Percentiles rank a stretch among this genome's conserved stretches.
phyloP scores from a whole-genome alignment of 2,888 invertebrate genomes.

The Ecdyonurus torrentis region DNA sequence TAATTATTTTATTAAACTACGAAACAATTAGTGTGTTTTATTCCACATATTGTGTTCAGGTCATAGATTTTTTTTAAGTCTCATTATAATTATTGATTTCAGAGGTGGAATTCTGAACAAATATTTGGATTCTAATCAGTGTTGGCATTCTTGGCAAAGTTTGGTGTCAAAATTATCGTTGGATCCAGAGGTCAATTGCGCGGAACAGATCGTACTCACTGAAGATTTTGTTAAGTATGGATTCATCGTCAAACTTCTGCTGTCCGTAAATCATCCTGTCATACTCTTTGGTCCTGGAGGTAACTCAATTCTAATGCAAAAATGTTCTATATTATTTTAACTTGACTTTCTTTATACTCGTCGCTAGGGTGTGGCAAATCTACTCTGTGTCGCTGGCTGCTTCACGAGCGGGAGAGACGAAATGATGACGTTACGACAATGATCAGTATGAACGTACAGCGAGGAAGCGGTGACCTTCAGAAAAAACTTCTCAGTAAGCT shows the following conservation, averaged over 20 bases:
- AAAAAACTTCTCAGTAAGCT: slow-evolving; percentile 74
- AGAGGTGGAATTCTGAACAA: not conserved
- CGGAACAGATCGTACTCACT: slow-evolving; percentile 80
- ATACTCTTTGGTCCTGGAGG: slow-evolving; percentile 82
- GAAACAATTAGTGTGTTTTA: not conserved
- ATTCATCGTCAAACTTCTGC: slow-evolving; percentile 56
- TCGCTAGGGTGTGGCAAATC: slow-evolving; percentile 82
- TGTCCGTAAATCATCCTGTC: slow-evolving; percentile 56
- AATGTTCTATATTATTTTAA: not conserved
- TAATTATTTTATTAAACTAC: not conserved
- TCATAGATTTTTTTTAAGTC: not conserved
- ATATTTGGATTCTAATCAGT: not conserved
- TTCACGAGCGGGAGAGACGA: slow-evolving; percentile 41
- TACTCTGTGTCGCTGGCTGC: slow-evolving; percentile 57
- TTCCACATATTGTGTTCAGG: not conserved
- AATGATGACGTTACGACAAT: slow-evolving; percentile 54
- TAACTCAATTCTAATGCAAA: slow-evolving; percentile 19
- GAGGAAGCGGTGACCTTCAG: slow-evolving; percentile 61
- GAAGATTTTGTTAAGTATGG: slow-evolving; percentile 80
- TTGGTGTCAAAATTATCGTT: slow-evolving; percentile 60
- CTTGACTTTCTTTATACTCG: too few relatives aligned
- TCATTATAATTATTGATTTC: too few relatives aligned
- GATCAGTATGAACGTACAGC: slow-evolving; percentile 84
- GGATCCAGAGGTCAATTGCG: slow-evolving; percentile 53
- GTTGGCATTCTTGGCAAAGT: slow-evolving; percentile 59